Percentiles rank a stretch among this genome's conserved stretches.
These are phyloP conservation scores for Teinopalpus imperialis DNA, from an alignment of 2,888 invertebrate species.

Conservation along the genomic window DNA sequence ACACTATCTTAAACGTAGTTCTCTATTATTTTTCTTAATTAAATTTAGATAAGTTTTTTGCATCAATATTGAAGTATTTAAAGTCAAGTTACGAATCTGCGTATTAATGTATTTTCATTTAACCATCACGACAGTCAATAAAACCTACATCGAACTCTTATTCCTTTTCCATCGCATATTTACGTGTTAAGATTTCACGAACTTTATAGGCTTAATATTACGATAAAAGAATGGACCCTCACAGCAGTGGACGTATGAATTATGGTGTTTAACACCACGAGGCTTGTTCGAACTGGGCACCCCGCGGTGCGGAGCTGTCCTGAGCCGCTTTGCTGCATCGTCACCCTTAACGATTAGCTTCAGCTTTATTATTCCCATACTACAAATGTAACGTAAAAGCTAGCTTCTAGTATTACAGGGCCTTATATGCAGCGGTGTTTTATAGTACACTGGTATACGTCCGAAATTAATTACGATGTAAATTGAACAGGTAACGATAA, in stretches of 20 bases:
- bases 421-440: background rate
- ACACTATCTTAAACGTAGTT: too few species aligned
- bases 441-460: slow-evolving; percentile 2
- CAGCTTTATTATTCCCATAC: slow-evolving; percentile 15
- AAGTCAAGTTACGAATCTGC: too few species aligned
- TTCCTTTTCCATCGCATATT: slow-evolving; percentile 29
- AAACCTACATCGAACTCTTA: background rate
- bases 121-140: slow-evolving; percentile 25
- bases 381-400: slow-evolving; percentile 20
- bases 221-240: slow-evolving; percentile 59
- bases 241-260: slow-evolving; percentile 65
- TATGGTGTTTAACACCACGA: slow-evolving; percentile 76
- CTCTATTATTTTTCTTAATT: too few species aligned
- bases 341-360: slow-evolving; percentile 31
- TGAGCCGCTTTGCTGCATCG: slow-evolving; percentile 30
- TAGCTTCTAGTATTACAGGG: slow-evolving; percentile 26
- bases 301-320: slow-evolving; percentile 49
- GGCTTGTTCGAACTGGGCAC: slow-evolving; percentile 56
- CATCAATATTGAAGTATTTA: too few species aligned
- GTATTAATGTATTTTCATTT: too few species aligned
- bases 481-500: too few species aligned
- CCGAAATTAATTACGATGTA: slow-evolving; percentile 11
- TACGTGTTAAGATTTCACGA: slow-evolving; percentile 60
- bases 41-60: too few species aligned
- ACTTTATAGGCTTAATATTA: slow-evolving; percentile 49